phyloP scores from a whole-genome alignment of 2,888 invertebrate genomes.

The Drosophila austrosaltans region DNA sequence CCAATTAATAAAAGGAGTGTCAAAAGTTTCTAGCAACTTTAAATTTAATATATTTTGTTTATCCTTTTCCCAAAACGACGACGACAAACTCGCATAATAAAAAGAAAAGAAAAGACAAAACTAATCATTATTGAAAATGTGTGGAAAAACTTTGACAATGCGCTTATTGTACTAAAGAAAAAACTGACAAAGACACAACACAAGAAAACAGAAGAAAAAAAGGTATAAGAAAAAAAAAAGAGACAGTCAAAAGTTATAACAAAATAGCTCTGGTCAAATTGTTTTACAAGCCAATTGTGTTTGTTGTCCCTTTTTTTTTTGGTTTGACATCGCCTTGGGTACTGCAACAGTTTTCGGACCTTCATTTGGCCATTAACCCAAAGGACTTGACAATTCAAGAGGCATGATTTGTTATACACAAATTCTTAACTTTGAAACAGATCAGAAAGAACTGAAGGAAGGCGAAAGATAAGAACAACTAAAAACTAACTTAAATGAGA shows the following conservation, averaged over 20 bases:
- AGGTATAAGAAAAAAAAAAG: slow-evolving; percentile 17
- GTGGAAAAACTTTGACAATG: slow-evolving; percentile 52
- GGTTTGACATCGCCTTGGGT: slow-evolving; percentile 12
- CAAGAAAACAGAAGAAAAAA: slow-evolving; percentile 2
- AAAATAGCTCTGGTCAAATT: slow-evolving; percentile 65
- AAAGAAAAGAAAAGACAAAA: slow-evolving; percentile 33
- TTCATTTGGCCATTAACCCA: slow-evolving; percentile 40
- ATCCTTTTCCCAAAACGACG: slow-evolving; percentile 25
- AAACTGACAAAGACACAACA: neutral
- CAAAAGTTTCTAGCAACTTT: slow-evolving; percentile 52
- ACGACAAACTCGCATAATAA: neutral
- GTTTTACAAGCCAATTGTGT: slow-evolving; percentile 61
- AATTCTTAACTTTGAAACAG: neutral
- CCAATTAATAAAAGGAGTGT: slow-evolving; percentile 62
- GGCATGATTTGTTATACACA: neutral
- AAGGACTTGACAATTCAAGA: slow-evolving; percentile 36
- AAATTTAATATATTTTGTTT: slow-evolving; percentile 28
- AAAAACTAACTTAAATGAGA: too few relatives aligned
- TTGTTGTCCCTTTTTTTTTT: slow-evolving; percentile 39
- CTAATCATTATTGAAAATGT: slow-evolving; percentile 73
- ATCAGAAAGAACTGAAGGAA: neutral
- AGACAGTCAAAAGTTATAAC: slow-evolving; percentile 61
- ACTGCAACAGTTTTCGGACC: slow-evolving; percentile 12
- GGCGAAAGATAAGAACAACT: too few relatives aligned
- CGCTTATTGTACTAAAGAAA: slow-evolving; percentile 27